Base-by-base conservation (phyloP, 1,140 invertebrate species). In the Asbolus verrucosus region DNA sequence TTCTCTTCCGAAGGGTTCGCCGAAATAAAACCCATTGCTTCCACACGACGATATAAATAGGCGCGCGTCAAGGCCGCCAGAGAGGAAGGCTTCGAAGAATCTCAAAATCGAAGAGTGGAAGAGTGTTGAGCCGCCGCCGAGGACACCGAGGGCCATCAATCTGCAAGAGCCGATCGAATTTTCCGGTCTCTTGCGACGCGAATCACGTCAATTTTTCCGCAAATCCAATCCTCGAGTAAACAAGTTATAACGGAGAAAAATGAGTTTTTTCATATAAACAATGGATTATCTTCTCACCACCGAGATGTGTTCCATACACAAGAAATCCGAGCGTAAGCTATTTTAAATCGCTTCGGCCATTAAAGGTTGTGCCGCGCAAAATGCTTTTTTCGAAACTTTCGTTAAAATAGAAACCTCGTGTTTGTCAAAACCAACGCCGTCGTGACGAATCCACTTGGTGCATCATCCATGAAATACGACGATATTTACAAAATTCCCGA, bases 341-440 rank as follows among this genome's bases (percentile, higher is more conserved):
- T 54, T 54, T 54, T 54, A 54, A 50, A 54, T 54, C 46, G 24
- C 21, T 21, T 54, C 21, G 6, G 43, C 43, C 43, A 50, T 50
- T 50, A 50, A 50, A 50, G 43, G 43, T n/a, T 8, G 19, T 43
- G 39, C 13, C 46, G 27, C 46, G 46, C 46, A 27, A 54, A 21
- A 24, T 54, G 46, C 46, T 54, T 54, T 36, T 36, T 36, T 36
- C 2, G 33, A 21, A 14, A 54, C 4, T 54, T 27, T 54, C 43
- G 11, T 54, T 24, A 54, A 50, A 50, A 50, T 50, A 50, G 18
- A 50, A 50, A 50, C 21, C 43, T 9, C 21, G 16, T 13, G 8
- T 50, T 8, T 24, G 18, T 18, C 43, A 50, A 14, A 54, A 54
- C 8, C 1, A 24, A 54, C 21, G 46, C 11, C 6, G 33, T 11